A percentile compares a stretch with the other conserved stretches of the same genome.
phyloP scores from a whole-genome alignment of 1,140 invertebrate genomes.

The Aporrectodea caliginosa region DNA sequence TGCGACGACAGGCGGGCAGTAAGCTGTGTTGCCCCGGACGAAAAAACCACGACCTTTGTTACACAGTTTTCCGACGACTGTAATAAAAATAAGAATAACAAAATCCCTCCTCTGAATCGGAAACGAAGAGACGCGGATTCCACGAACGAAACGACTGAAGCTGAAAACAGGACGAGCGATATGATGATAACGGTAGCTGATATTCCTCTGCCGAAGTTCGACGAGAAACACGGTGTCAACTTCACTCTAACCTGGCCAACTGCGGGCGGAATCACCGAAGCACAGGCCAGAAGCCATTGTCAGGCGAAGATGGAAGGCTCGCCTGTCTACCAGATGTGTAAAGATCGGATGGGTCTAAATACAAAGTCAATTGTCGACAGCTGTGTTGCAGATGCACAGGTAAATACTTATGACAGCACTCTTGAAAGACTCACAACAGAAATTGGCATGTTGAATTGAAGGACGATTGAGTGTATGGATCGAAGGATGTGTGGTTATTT shows the following conservation, averaged over 20 bases:
- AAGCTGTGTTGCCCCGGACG: not conserved
- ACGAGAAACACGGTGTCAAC: not conserved
- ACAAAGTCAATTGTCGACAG: not conserved
- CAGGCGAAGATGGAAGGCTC: not conserved
- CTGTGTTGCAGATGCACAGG: not conserved
- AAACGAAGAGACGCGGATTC: not conserved
- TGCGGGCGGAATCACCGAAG: not conserved
- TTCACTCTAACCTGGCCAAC: not conserved
- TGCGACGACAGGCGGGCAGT: not conserved
- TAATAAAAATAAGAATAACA: not conserved
- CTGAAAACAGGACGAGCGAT: not conserved
- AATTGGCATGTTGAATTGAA: no score
- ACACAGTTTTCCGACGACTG: not conserved
- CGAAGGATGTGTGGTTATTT: no score
- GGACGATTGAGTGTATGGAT: no score
- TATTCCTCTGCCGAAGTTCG: not conserved
- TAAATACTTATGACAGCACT: not conserved
- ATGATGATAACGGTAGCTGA: not conserved
- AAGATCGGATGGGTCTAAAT: not conserved
- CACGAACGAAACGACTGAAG: not conserved
- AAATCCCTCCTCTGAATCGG: no score
- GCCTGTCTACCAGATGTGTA: not conserved
- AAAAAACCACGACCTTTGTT: not conserved
- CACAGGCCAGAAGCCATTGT: not conserved
- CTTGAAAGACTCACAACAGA: no score